Conservation (phyloP, 2,113 vertebrate species). For the Tricholaema leucomelas region DNA sequence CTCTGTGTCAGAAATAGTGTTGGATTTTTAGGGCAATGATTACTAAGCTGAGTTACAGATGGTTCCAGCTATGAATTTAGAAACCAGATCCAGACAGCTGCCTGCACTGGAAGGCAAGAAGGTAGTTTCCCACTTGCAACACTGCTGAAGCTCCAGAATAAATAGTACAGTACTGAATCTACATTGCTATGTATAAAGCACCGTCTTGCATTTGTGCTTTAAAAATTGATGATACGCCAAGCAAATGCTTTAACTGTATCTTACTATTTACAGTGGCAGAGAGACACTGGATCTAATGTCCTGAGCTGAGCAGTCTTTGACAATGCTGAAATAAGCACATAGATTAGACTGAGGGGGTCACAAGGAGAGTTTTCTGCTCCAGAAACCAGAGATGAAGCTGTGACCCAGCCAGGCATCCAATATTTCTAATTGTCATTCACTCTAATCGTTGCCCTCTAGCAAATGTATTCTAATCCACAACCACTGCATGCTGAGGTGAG, state of each 20-base stretch:
- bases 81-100: background rate
- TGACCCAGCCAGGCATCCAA: background rate
- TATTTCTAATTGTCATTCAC: background rate
- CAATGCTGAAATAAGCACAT: background rate
- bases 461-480: constrained; percentile 20
- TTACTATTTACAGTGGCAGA: background rate
- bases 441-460: background rate
- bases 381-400: background rate
- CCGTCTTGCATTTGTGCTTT: background rate
- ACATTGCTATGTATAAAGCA: no score
- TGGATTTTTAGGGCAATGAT: background rate
- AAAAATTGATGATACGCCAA: background rate
- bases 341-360: background rate
- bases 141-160: background rate
- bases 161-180: no score
- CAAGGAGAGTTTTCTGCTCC: background rate
- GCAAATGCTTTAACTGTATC: background rate
- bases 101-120: background rate
- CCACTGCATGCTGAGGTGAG: constrained; percentile 16
- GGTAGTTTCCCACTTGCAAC: background rate
- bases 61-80: background rate
- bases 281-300: background rate
- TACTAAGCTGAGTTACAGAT: background rate
- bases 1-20: background rate
- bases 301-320: background rate